Evolutionary conservation across 1,140 invertebrate species (phyloP).

Genomic region (Steinernema feltiae): DNA sequence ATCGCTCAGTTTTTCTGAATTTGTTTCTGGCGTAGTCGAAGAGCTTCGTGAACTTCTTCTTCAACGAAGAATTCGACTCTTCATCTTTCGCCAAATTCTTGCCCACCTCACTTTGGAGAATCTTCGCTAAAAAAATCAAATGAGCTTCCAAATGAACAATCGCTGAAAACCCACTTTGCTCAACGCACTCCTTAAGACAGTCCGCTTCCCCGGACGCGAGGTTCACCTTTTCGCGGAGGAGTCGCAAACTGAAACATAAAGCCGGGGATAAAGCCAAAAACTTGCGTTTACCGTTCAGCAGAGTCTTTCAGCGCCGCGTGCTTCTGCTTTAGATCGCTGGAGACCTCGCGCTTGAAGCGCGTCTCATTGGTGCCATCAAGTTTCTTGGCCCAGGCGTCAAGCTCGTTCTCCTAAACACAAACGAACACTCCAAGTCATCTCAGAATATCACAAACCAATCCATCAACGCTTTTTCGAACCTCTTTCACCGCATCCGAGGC

Average conservation of each 20-base stretch:
- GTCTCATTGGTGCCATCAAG: background rate
- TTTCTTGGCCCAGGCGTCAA: background rate
- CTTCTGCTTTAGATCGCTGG: background rate
- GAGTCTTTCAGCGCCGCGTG: background rate
- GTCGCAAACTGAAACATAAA: background rate
- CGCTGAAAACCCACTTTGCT: background rate
- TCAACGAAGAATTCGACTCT: background rate
- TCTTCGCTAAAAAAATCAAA: background rate
- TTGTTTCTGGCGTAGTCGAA: slow-evolving; percentile 24
- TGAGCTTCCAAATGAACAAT: background rate
- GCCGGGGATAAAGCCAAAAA: background rate
- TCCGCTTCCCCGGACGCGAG: background rate
- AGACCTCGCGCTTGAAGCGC: background rate
- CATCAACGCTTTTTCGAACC: background rate
- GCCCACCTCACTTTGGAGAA: background rate
- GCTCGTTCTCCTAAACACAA: background rate
- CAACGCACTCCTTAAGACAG: background rate
- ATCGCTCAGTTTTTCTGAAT: slow-evolving; percentile 17
- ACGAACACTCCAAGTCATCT: background rate
- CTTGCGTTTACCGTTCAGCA: background rate
- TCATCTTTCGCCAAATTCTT: background rate
- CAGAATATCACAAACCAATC: background rate
- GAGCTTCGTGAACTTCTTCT: slow-evolving; percentile 23
- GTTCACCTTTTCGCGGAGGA: background rate
- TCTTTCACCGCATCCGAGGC: background rate